Conservation (phyloP, 30 jellyfish, hydroid and myxozoan genomes). For the Aurelia coerulea region DNA sequence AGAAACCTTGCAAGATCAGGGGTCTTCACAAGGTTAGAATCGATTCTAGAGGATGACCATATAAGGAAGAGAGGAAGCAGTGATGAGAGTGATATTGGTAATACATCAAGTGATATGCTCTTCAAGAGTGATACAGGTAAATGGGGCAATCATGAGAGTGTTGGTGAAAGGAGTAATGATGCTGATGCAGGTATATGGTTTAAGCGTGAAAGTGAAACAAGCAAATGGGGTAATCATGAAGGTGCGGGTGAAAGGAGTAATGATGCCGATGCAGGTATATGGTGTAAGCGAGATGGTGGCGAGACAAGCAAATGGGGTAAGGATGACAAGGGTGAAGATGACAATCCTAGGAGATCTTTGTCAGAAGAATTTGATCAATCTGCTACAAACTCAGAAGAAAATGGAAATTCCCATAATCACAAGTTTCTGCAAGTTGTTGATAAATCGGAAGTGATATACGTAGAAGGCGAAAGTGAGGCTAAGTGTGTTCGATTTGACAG, state of each 20-base stretch:
- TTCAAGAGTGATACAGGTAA: not conserved
- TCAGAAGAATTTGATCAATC: not conserved
- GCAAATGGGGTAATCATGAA: not conserved
- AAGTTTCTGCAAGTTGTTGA: conserved; percentile 5
- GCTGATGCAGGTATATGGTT: not conserved
- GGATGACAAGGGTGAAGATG: not conserved
- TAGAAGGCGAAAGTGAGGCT: not conserved
- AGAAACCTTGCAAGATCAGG: conserved; percentile 50
- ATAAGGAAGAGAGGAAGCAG: not conserved
- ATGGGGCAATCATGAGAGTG: not conserved
- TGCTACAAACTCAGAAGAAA: not conserved
- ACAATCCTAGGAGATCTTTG: not conserved
- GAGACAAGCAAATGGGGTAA: not conserved
- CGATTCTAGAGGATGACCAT: conserved; percentile 37
- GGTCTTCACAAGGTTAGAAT: conserved; percentile 53
- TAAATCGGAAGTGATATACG: conserved; percentile 38
- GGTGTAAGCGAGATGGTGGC: not conserved
- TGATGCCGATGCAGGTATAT: not conserved
- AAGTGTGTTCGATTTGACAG: not conserved
- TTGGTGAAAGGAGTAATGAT: not conserved
- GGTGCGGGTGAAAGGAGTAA: not conserved
- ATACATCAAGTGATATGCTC: not conserved
- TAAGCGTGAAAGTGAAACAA: not conserved
- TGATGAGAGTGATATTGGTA: conserved; percentile 30
- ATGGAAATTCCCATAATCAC: not conserved